Evolutionary conservation across 2,113 vertebrate genomes (phyloP), one percentile per base, ranked within the genome.

Genomic region (Caretta caretta): DNA sequence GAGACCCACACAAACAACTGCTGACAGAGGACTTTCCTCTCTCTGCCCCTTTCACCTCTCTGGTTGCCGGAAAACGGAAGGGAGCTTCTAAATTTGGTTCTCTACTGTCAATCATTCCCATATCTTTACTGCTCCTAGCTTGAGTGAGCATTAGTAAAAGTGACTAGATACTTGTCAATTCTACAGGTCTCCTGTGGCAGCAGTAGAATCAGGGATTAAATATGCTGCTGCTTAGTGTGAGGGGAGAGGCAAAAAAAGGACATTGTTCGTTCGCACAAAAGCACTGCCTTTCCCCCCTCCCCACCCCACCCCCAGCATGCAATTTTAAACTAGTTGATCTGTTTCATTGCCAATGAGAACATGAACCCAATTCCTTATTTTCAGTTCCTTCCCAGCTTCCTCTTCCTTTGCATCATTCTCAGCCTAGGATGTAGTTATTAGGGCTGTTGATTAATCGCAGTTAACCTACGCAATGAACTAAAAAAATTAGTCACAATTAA

Each of bases 181-280:
- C 56, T 69, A 0, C 14, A 0, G 7, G 0, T 81, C 0, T 53
- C 82, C 90, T 69, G 16, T 72, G 31, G 0, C 0, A 8, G 29
- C 35, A 12, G 20, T 38, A 51, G 35, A 20, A 49, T 10, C 10
- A 20, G 57, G 59, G 78, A 62, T 88, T 35, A 82, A 92, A 38
- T 75, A 8, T 22, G 38, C n/a, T 38, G 19, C 62, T 65, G 27
- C 72, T 76, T 76, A 42, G 72, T 42, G 24, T 20, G 19, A 22
- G 27, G 46, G 75, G 42, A 84, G 62, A 69, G 62, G 42, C 65
- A 22, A 22, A 65, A 76, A 48, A 12, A 62, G 51, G 46, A 46
- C 76, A 93, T 76, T 92, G 85, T 72, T 72, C 16, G 8, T 5
- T 96, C 48, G 76, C 69, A 29, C 54, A 24, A 80, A 80, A 80